Evolutionary conservation across 2,113 vertebrate species (phyloP).

Genomic region (Sorex fumeus): DNA sequence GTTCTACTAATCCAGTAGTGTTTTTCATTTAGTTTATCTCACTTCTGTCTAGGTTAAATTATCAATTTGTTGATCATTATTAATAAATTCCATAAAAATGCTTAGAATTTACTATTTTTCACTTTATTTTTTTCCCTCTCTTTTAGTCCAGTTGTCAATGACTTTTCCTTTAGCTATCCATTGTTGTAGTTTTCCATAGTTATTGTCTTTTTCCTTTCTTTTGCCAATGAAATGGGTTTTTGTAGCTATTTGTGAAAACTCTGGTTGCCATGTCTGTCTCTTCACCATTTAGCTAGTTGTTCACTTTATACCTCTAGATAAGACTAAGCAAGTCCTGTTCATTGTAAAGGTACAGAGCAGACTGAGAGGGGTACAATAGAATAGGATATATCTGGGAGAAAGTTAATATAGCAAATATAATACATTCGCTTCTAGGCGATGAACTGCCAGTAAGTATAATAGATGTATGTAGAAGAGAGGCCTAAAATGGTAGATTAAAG

Average conservation of each 20-base stretch:
- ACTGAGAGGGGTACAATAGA: not conserved
- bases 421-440: slow-evolving; percentile 2
- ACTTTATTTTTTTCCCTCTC: slow-evolving; percentile 9
- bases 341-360: not conserved
- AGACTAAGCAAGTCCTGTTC: slow-evolving; percentile 18
- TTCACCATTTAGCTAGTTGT: slow-evolving; percentile 21
- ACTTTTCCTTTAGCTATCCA: not conserved
- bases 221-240: not conserved
- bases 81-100: slow-evolving; percentile 33
- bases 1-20: not conserved
- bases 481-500: slow-evolving; percentile 21
- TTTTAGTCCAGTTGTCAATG: not conserved
- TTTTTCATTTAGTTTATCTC: slow-evolving; percentile 21
- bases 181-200: slow-evolving; percentile 9
- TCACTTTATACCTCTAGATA: slow-evolving; percentile 44
- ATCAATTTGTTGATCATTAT: slow-evolving; percentile 16
- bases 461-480: not conserved
- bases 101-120: slow-evolving; percentile 29
- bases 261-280: slow-evolving; percentile 18
- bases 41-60: slow-evolving; percentile 45
- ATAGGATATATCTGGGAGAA: slow-evolving; percentile 22
- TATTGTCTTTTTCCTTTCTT: not conserved
- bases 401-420: slow-evolving; percentile 27
- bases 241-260: slow-evolving; percentile 28
- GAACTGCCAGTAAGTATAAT: not conserved